phyloP scores from a whole-genome alignment of 2,888 invertebrate species.

The Drosophila siamana region DNA sequence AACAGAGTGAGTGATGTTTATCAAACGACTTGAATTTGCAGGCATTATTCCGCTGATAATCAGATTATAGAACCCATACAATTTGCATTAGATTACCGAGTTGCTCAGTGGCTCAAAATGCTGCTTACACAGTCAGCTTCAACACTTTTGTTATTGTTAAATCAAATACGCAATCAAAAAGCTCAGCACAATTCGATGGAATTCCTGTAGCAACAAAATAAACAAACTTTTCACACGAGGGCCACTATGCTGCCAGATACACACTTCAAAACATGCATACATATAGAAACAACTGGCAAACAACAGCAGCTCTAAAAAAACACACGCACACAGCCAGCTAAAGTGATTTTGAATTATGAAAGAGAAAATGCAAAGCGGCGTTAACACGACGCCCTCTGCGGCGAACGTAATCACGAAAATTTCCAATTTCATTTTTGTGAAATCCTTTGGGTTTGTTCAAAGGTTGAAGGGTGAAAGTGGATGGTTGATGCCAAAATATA shows the following conservation, averaged over 20 bases:
- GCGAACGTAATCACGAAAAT: conserved; percentile 21
- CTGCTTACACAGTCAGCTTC: background rate
- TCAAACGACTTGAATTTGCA: no score
- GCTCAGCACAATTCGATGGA: conserved; percentile 15
- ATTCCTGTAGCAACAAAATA: conserved; percentile 22
- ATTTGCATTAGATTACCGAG: background rate
- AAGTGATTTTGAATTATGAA: conserved; percentile 78
- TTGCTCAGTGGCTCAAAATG: background rate
- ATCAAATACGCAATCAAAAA: conserved; percentile 30
- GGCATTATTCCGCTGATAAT: no score
- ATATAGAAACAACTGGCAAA: conserved; percentile 26
- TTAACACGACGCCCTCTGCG: conserved; percentile 35
- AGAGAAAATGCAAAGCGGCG: conserved; percentile 58
- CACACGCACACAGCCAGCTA: conserved; percentile 48
- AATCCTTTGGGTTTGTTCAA: background rate
- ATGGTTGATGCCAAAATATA: conserved; percentile 13
- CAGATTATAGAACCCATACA: conserved; percentile 1
- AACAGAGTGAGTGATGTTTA: conserved; percentile 88
- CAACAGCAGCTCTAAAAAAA: conserved; percentile 47
- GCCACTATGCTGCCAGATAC: conserved; percentile 62
- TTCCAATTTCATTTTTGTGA: background rate
- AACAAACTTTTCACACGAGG: conserved; percentile 8
- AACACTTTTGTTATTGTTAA: conserved; percentile 25
- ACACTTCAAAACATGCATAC: conserved; percentile 13
- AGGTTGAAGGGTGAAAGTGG: background rate